These are phyloP conservation scores for Cenopis cana DNA, from an alignment of 2,888 invertebrate genomes.

Conservation along the genomic window DNA sequence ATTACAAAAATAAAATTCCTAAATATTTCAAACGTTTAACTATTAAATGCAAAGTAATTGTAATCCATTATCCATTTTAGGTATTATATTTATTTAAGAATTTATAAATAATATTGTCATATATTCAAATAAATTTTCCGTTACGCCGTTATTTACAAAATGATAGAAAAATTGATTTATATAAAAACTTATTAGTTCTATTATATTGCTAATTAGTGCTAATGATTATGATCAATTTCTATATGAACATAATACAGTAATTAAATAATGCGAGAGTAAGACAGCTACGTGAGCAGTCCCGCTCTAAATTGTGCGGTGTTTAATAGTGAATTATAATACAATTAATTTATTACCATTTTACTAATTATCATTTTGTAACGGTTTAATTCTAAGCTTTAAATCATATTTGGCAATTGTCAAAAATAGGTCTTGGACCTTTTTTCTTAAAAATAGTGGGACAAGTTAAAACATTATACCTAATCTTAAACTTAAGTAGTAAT, in stretches of 20 bases:
- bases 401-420: slow-evolving; percentile 38
- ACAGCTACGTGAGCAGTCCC: neutral
- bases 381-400: neutral
- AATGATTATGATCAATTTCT: neutral
- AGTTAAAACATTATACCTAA: slow-evolving; percentile 38
- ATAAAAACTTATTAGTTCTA: slow-evolving; percentile 8
- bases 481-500: slow-evolving; percentile 12
- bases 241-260: neutral
- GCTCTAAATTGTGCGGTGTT: neutral
- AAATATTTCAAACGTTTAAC: slow-evolving; percentile 41
- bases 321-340: neutral
- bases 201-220: neutral
- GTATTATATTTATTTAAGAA: slow-evolving; percentile 13
- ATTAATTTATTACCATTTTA: neutral
- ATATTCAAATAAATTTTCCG: slow-evolving; percentile 51
- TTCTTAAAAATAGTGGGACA: slow-evolving; percentile 35
- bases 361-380: neutral
- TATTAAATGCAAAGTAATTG: slow-evolving; percentile 55
- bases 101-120: slow-evolving; percentile 49
- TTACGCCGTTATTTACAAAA: slow-evolving; percentile 46
- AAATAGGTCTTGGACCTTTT: slow-evolving; percentile 32
- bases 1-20: slow-evolving; percentile 48
- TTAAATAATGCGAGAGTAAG: neutral
- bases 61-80: slow-evolving; percentile 23
- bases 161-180: slow-evolving; percentile 33